Conservation (phyloP, 1,140 invertebrate genomes). For the Probaryconus sp. region DNA sequence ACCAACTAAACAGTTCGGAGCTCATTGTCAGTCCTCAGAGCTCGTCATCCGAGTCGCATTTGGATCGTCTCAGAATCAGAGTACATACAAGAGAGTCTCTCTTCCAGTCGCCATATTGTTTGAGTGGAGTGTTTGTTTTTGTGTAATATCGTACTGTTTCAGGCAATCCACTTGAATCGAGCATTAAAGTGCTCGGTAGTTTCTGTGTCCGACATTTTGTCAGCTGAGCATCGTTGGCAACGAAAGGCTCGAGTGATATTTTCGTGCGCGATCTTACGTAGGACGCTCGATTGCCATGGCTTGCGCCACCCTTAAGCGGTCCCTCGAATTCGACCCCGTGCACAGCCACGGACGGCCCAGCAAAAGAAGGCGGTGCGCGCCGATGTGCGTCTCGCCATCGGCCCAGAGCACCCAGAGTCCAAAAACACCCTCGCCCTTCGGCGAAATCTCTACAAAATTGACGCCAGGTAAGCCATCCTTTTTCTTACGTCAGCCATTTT, state of each 20-base stretch:
- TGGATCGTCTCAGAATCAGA: no score
- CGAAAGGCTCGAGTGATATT: no score
- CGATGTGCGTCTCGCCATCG: slow-evolving; percentile 87
- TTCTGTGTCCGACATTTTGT: slow-evolving; percentile 27
- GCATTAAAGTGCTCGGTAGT: neutral
- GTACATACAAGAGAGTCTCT: no score
- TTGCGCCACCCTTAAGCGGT: slow-evolving; percentile 95
- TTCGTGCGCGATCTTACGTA: slow-evolving; percentile 32
- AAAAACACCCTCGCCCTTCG: slow-evolving; percentile 85
- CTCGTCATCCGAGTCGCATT: no score
- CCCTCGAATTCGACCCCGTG: slow-evolving; percentile 94
- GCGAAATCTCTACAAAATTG: slow-evolving; percentile 87
- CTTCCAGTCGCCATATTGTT: slow-evolving; percentile 74
- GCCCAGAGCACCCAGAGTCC: slow-evolving; percentile 77
- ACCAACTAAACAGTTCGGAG: no score
- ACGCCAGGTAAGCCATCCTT: slow-evolving; percentile 86
- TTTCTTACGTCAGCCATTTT: slow-evolving; percentile 20
- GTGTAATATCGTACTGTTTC: slow-evolving; percentile 47
- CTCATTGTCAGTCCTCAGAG: no score
- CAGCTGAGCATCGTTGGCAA: neutral
- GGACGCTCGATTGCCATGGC: slow-evolving; percentile 85
- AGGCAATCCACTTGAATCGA: neutral
- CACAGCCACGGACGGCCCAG: slow-evolving; percentile 87
- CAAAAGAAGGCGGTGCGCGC: slow-evolving; percentile 92
- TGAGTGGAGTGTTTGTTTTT: slow-evolving; percentile 71